phyloP scores from a whole-genome alignment of 2,888 invertebrate genomes.

The Cryptocephalus primarius region DNA sequence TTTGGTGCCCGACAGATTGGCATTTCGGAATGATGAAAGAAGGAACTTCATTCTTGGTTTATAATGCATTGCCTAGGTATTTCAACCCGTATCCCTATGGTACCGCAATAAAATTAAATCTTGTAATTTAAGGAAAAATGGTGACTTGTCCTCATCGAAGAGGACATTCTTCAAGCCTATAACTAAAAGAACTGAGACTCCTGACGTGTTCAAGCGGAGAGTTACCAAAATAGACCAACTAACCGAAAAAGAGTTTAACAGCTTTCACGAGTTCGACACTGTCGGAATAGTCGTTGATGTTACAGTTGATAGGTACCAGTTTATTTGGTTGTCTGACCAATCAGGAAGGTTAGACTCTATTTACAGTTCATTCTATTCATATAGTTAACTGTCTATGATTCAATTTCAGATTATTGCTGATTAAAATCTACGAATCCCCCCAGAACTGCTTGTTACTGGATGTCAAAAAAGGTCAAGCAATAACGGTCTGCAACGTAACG shows the following conservation, averaged over 20 bases:
- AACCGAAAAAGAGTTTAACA: slow-evolving; percentile 6
- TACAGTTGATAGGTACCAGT: slow-evolving; percentile 42
- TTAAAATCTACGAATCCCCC: slow-evolving; percentile 38
- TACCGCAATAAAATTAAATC: no score
- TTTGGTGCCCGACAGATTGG: slow-evolving; percentile 62
- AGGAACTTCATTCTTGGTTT: slow-evolving; percentile 47
- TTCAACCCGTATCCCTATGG: no score
- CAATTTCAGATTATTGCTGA: slow-evolving; percentile 30
- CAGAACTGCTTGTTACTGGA: slow-evolving; percentile 40
- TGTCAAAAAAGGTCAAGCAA: slow-evolving; percentile 44
- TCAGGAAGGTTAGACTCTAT: slow-evolving; percentile 38
- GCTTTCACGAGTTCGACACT: slow-evolving; percentile 62
- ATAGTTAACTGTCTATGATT: neutral
- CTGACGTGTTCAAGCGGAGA: slow-evolving; percentile 21
- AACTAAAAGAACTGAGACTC: neutral
- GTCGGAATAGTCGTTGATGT: slow-evolving; percentile 54
- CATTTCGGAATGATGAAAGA: slow-evolving; percentile 49
- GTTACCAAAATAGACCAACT: slow-evolving; percentile 39
- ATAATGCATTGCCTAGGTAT: slow-evolving; percentile 45
- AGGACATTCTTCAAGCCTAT: slow-evolving; percentile 21
- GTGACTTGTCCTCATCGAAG: slow-evolving; percentile 20
- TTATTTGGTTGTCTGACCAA: slow-evolving; percentile 48
- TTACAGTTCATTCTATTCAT: no score
- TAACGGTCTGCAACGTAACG: slow-evolving; percentile 52
- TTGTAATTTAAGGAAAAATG: slow-evolving; percentile 22